phyloP scores from a whole-genome alignment of 2,888 invertebrate species.

The Microctonus hyperodae region DNA sequence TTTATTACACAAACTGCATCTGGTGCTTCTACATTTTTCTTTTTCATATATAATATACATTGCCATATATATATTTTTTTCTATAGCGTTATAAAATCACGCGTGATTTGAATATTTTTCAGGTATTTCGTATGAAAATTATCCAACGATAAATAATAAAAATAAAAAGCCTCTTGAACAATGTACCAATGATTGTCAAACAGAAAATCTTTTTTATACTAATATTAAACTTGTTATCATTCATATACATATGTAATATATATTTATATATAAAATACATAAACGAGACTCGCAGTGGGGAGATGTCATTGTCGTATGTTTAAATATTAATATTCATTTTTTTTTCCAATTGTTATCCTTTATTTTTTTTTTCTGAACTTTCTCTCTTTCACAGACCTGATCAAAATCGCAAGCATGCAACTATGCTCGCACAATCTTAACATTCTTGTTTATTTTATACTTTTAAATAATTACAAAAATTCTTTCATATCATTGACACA shows the following conservation, averaged over 20 bases:
- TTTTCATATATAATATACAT: conserved; percentile 51
- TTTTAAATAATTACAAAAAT: conserved; percentile 60
- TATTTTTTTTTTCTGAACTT: background rate
- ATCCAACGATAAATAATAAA: conserved; percentile 60
- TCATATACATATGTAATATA: no score
- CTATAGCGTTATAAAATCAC: conserved; percentile 18
- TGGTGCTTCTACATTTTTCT: conserved; percentile 38
- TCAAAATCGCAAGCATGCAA: background rate
- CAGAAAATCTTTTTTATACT: no score
- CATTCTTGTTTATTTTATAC: conserved; percentile 31
- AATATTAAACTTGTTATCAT: no score
- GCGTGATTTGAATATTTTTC: conserved; percentile 46
- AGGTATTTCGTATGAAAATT: conserved; percentile 50
- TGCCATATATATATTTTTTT: conserved; percentile 49
- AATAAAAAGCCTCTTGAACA: conserved; percentile 59
- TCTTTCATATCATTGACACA: conserved; percentile 47
- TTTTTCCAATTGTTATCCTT: no score
- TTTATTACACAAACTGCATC: conserved; percentile 38
- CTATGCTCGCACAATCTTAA: conserved; percentile 4
- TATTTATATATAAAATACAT: conserved; percentile 63
- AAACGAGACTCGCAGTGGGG: conserved; percentile 57
- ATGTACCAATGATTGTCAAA: no score
- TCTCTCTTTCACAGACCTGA: background rate
- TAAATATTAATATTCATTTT: conserved; percentile 16
- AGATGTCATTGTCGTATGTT: conserved; percentile 47